Evolutionary conservation across 2,888 invertebrate genomes (phyloP), one percentile per base, ranked within the genome.

Genomic region (Cordilura impudica): DNA sequence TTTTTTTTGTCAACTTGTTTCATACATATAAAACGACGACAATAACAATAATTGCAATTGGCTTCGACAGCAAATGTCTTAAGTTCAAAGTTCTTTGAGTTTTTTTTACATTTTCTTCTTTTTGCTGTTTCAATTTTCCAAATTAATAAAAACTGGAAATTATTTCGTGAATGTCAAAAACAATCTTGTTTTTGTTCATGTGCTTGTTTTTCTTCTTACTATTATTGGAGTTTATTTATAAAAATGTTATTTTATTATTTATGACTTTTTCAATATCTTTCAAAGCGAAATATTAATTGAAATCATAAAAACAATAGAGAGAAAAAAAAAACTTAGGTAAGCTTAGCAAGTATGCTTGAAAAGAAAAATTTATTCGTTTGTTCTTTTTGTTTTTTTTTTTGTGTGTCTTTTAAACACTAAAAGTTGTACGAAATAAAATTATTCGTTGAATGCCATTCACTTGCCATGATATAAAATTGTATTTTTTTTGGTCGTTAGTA

Each of bases 401-500:
- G n/a, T 19, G 43, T 71, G 43, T 43, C 2, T 8, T 43, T 45
- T 2, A 16, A 18, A 14, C 31, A 60, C 66, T 60, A 74, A 74
- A 66, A 58, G 51, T 66, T 53, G 5, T 31, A 31, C 43, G 56
- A 69, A 69, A 61, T 14, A 16, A 69, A 63, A 63, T 69, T 14
- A 69, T 58, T 75, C 56, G 56, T 70, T 63, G 56, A 63, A 58
- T 56, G 56, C 45, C 45, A 65, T 60, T 60, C 39, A 60, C 29
- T 60, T 71, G 70, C 70, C 51, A 73, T 43, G 54, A 54, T 39
- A 54, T 60, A 45, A 29, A 53, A 58, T 29, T 18, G 26, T 70
- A 45, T 61, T 72, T 49, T 67, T 73, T 61, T n/a, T n/a, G n/a
- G 12, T 26, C 39, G 58, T 65, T 88, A 86, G 87, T 87, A 88